Percentiles rank a stretch among this genome's conserved stretches.
phyloP scores from a whole-genome alignment of 2,888 invertebrate genomes.

The Mechanitis mazaeus region DNA sequence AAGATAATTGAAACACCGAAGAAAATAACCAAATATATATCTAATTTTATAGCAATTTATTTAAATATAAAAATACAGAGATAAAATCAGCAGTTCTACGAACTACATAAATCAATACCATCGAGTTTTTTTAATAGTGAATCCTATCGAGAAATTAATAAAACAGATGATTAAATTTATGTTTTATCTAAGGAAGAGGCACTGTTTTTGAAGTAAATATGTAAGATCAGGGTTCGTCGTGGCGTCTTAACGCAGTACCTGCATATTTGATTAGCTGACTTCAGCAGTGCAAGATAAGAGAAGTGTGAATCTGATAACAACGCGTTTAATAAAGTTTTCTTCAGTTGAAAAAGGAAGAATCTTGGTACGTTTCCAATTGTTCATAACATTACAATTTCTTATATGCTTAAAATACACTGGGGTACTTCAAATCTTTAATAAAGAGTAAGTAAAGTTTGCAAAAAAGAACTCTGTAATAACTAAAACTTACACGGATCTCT shows the following conservation, averaged over 20 bases:
- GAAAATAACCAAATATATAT: too few relatives aligned
- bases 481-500: too few relatives aligned
- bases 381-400: constrained; percentile 17
- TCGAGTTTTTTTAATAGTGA: too few relatives aligned
- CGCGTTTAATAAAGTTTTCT: constrained; percentile 19
- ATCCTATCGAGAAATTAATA: too few relatives aligned
- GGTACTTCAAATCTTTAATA: not conserved
- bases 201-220: not conserved
- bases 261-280: constrained; percentile 24
- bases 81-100: too few relatives aligned
- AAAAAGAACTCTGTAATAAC: not conserved
- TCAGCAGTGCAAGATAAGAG: constrained; percentile 21
- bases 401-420: constrained; percentile 3
- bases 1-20: too few relatives aligned
- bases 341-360: constrained; percentile 20
- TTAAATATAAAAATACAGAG: too few relatives aligned
- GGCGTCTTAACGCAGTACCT: constrained; percentile 1
- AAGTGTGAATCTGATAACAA: constrained; percentile 26
- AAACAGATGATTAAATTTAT: not conserved
- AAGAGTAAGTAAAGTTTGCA: not conserved
- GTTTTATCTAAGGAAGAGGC: too few relatives aligned
- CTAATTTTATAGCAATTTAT: too few relatives aligned
- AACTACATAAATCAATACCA: too few relatives aligned
- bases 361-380: constrained; percentile 21
- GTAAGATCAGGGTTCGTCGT: not conserved